Percentiles rank a stretch among this genome's conserved stretches.
phyloP scores from a whole-genome alignment of 2,113 vertebrate genomes.

The Ranitomeya variabilis region DNA sequence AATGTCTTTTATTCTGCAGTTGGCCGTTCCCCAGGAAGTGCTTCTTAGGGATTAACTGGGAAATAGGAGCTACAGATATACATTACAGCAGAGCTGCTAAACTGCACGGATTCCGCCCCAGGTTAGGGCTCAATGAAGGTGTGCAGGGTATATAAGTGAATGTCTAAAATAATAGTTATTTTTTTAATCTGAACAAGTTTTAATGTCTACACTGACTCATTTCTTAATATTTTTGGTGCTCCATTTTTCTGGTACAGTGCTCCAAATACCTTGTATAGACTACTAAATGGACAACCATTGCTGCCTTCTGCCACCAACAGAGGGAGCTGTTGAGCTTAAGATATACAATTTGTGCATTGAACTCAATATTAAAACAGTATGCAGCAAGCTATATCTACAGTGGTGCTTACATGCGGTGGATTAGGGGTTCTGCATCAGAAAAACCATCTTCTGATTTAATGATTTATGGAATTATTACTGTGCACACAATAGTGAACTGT shows the following conservation, averaged over 20 bases:
- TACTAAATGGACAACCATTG: background rate
- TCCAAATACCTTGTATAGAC: background rate
- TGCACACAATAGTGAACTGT: too few relatives aligned
- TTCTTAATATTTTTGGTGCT: background rate
- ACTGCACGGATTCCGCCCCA: background rate
- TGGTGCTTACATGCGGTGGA: too few relatives aligned
- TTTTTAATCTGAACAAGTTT: too few relatives aligned
- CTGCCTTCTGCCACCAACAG: background rate
- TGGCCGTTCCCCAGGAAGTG: background rate
- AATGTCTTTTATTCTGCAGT: background rate
- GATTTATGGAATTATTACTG: too few relatives aligned
- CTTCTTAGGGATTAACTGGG: conserved; percentile 28
- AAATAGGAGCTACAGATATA: conserved; percentile 13
- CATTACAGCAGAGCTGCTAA: conserved; percentile 10
- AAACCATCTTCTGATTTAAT: too few relatives aligned
- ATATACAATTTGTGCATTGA: background rate
- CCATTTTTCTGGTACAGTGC: background rate
- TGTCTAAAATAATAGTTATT: background rate
- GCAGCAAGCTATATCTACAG: background rate
- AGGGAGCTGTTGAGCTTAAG: too few relatives aligned
- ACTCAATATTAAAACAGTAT: background rate
- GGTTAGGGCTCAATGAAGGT: background rate
- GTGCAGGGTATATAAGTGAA: background rate
- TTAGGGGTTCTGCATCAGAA: too few relatives aligned
- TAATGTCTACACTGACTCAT: background rate